These are phyloP conservation scores for Pseudorhombus dupliciocellatus DNA, from an alignment of 2,113 vertebrate genomes.

Conservation along the genomic window DNA sequence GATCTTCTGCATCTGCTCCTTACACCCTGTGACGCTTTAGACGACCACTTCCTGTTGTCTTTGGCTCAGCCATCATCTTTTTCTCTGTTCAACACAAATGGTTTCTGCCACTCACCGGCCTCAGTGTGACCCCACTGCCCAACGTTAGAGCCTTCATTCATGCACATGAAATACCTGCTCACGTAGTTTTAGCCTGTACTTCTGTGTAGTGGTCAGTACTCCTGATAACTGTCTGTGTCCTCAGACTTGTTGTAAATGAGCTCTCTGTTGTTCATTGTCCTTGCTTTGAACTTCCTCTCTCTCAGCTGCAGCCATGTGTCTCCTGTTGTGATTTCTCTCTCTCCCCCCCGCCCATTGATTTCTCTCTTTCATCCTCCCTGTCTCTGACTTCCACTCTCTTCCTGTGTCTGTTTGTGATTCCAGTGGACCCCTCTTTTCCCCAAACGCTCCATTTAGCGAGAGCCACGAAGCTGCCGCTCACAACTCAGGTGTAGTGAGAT, in stretches of 20 bases:
- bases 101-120: no score
- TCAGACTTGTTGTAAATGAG: conserved; percentile 34
- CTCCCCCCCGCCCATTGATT: conserved; percentile 13
- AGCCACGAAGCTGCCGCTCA: conserved; percentile 89
- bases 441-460: conserved; percentile 90
- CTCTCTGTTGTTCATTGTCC: conserved; percentile 52
- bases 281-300: conserved; percentile 42
- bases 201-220: neutral
- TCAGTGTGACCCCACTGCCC: no score
- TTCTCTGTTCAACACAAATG: no score
- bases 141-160: no score
- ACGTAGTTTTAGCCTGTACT: neutral
- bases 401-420: conserved; percentile 93
- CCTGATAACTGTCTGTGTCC: conserved; percentile 3
- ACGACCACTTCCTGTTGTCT: no score
- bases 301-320: conserved; percentile 32
- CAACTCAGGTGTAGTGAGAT: conserved; percentile 86
- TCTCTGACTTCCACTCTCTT: conserved; percentile 53
- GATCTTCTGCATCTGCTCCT: no score
- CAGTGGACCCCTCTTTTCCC: conserved; percentile 93
- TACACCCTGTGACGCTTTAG: no score
- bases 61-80: no score
- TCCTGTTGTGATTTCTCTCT: conserved; percentile 50
- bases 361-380: conserved; percentile 34
- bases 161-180: no score